Conservation (phyloP, 2,113 vertebrate genomes). For the Cephalopterus ornatus region DNA sequence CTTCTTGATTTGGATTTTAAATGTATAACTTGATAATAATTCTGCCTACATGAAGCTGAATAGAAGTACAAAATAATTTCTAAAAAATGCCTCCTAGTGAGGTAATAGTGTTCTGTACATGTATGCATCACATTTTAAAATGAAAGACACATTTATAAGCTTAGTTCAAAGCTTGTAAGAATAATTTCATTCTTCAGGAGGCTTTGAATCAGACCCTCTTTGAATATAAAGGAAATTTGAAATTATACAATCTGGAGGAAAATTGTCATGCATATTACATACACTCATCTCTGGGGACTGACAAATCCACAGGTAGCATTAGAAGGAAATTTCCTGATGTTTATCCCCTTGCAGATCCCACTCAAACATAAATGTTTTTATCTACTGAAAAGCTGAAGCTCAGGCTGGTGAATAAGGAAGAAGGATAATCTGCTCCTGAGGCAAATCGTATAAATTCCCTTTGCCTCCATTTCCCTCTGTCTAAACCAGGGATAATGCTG, state of each 20-base stretch:
- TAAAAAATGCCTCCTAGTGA: not conserved
- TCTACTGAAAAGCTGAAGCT: not conserved
- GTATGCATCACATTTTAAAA: not conserved
- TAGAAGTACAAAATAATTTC: not conserved
- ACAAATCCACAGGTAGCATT: not conserved
- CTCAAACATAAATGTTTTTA: not conserved
- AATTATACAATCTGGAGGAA: not conserved
- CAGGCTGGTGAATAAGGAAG: not conserved
- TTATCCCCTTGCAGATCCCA: not conserved
- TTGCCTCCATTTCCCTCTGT: conserved; percentile 25
- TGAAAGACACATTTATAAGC: not conserved
- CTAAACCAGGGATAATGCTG: conserved; percentile 27
- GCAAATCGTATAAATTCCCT: not conserved
- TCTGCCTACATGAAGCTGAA: not conserved
- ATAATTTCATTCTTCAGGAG: not conserved
- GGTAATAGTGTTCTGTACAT: not conserved
- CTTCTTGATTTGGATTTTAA: not conserved
- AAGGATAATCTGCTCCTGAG: conserved; percentile 30
- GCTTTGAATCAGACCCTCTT: not conserved
- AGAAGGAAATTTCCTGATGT: conserved; percentile 44
- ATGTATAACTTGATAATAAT: not conserved
- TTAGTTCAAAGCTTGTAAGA: not conserved
- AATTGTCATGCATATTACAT: not conserved
- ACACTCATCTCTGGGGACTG: not conserved
- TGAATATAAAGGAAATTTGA: conserved; percentile 4